Evolutionary conservation across 2,888 invertebrate species (phyloP), one percentile per base, ranked within the genome.

Genomic region (Plebejus argus): DNA sequence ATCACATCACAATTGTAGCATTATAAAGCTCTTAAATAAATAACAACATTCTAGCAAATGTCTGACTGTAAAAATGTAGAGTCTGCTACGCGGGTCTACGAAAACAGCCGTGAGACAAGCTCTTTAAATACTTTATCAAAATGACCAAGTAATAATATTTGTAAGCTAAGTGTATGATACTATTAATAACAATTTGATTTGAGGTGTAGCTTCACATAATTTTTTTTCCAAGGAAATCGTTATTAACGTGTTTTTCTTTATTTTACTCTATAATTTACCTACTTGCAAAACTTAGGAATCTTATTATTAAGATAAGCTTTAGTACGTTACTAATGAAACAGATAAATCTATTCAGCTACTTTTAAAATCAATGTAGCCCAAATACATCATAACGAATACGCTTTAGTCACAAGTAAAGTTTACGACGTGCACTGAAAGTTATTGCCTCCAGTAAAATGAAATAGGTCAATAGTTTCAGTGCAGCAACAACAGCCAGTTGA

Each of bases 401-500:
- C 28, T 77, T 81, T 79, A 88, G 87, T 88, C 89, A 87, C 86
- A 84, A 86, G 86, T 85, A 86, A 85, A 86, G 90, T 92, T 93
- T 90, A 93, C 89, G 86, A 85, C 86, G 83, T 91, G 91, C 90
- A 89, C 91, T 91, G 92, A 93, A 93, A 92, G 91, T 94, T 92
- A 93, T 92, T 89, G 89, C 90, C 92, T 92, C 93, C 92, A 93
- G 93, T 90, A 91, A 92, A 88, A 89, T 89, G 88, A 94, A 92
- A 92, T 94, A 92, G 93, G 93, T 94, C 93, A 94, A 93, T 93
- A 93, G 93, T 92, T 94, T 92, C 93, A 93, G 92, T 88, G 85
- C 91, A 87, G 91, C 90, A 92, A 93, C 93, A 93, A 93, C 91
- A 92, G 90, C 90, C 85, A 90, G 91, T 90, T 88, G 88, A 91